A percentile compares a stretch with the other conserved stretches of the same genome.
Conservation (phyloP, 2,888 invertebrate species). For the Dioctria rufipes region DNA sequence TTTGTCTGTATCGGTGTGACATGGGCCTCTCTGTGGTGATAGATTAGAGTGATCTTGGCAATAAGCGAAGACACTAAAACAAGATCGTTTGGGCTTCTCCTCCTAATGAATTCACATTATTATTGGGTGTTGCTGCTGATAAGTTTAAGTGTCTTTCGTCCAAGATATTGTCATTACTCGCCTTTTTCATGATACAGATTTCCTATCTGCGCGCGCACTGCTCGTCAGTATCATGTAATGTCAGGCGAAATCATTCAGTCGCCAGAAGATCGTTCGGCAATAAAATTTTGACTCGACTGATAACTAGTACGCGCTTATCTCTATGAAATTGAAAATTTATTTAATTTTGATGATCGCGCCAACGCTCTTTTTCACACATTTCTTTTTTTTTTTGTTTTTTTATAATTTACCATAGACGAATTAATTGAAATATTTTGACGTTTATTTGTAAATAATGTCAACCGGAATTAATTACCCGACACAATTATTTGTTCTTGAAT, state of each 20-base stretch:
- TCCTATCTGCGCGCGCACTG: background rate
- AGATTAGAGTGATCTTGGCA: slow-evolving; percentile 49
- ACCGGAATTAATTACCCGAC: slow-evolving; percentile 48
- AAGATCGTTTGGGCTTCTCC: slow-evolving; percentile 16
- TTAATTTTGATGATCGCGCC: slow-evolving; percentile 34
- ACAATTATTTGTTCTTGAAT: slow-evolving; percentile 8
- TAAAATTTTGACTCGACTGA: slow-evolving; percentile 23
- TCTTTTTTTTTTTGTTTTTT: background rate
- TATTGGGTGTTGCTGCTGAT: background rate
- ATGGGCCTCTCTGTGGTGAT: background rate
- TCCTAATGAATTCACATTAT: slow-evolving; percentile 41
- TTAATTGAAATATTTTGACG: slow-evolving; percentile 41
- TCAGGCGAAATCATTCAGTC: slow-evolving; percentile 32
- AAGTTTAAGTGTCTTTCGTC: background rate
- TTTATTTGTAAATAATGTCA: slow-evolving; percentile 55
- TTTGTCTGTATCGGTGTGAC: slow-evolving; percentile 46
- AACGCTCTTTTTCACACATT: slow-evolving; percentile 40
- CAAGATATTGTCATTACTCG: slow-evolving; percentile 42
- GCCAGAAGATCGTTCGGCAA: slow-evolving; percentile 44
- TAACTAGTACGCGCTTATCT: slow-evolving; percentile 23
- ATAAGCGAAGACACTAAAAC: slow-evolving; percentile 30
- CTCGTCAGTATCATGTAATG: background rate
- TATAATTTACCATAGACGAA: slow-evolving; percentile 7
- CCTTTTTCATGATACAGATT: background rate
- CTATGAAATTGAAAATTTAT: slow-evolving; percentile 45